Conservation (phyloP, 2,797 vertebrate species). For the Eulemur coronatus region DNA sequence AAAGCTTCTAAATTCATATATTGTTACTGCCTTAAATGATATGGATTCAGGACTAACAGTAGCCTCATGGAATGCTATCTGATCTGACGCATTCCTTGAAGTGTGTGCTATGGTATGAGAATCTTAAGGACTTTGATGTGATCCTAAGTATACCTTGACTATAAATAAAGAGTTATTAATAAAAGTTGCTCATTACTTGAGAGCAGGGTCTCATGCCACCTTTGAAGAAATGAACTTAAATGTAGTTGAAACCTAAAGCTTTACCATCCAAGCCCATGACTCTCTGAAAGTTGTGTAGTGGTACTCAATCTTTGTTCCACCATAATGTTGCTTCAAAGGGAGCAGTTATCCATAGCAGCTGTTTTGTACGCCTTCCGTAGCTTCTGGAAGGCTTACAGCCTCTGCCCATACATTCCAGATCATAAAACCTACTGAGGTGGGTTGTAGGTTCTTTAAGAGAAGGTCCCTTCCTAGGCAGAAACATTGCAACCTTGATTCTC, state of each 20-base stretch:
- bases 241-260: background rate
- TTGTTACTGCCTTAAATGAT: background rate
- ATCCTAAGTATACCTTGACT: background rate
- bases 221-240: background rate
- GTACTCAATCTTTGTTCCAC: background rate
- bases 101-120: background rate
- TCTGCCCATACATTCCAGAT: background rate
- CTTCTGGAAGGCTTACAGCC: background rate
- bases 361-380: background rate
- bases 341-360: background rate
- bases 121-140: background rate
- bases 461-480: background rate
- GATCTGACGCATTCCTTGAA: background rate
- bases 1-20: background rate
- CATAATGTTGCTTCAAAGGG: background rate
- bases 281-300: background rate
- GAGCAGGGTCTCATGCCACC: background rate
- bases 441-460: background rate
- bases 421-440: background rate
- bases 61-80: background rate
- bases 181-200: background rate
- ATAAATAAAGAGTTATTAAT: background rate
- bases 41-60: background rate
- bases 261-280: background rate
- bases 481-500: background rate